Evolutionary conservation across 2,888 invertebrate genomes (phyloP).

Genomic region (Tubiluchus corallicola): DNA sequence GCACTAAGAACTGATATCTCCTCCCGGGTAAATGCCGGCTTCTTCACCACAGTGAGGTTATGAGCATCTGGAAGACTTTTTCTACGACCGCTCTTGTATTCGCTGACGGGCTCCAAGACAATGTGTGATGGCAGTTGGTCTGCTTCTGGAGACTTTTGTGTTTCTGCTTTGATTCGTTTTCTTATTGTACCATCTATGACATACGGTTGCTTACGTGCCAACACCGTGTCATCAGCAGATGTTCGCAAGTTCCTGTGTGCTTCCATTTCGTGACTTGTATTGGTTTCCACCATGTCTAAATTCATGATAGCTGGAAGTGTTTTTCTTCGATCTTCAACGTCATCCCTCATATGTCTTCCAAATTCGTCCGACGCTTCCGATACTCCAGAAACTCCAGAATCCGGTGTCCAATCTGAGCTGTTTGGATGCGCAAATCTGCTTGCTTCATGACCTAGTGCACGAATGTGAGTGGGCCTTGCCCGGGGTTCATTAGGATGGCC

Average conservation of each 20-base stretch:
- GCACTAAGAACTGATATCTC: slow-evolving; percentile 86
- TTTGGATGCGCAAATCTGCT: slow-evolving; percentile 5
- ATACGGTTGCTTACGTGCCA: slow-evolving; percentile 17
- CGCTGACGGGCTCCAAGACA: not conserved
- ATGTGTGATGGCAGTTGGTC: not conserved
- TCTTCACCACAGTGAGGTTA: not conserved
- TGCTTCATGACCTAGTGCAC: not conserved
- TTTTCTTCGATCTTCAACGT: not conserved
- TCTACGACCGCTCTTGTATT: too few species aligned
- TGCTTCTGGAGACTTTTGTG: slow-evolving; percentile 13
- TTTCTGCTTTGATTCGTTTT: slow-evolving; percentile 24
- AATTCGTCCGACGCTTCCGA: not conserved
- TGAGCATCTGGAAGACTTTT: not conserved
- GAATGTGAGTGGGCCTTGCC: slow-evolving; percentile 7
- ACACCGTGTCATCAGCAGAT: slow-evolving; percentile 14
- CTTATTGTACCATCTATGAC: slow-evolving; percentile 28
- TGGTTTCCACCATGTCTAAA: too few species aligned
- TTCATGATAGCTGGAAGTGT: not conserved
- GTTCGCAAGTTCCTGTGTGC: too few species aligned
- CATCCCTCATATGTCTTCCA: not conserved
- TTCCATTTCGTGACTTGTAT: too few species aligned
- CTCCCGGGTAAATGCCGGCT: slow-evolving; percentile 63
- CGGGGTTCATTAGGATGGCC: too few species aligned
- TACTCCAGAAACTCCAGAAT: slow-evolving; percentile 19
- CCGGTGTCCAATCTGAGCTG: slow-evolving; percentile 19